Base-by-base conservation (phyloP, 2,113 vertebrate genomes). In the Brachyhypopomus gauderio region DNA sequence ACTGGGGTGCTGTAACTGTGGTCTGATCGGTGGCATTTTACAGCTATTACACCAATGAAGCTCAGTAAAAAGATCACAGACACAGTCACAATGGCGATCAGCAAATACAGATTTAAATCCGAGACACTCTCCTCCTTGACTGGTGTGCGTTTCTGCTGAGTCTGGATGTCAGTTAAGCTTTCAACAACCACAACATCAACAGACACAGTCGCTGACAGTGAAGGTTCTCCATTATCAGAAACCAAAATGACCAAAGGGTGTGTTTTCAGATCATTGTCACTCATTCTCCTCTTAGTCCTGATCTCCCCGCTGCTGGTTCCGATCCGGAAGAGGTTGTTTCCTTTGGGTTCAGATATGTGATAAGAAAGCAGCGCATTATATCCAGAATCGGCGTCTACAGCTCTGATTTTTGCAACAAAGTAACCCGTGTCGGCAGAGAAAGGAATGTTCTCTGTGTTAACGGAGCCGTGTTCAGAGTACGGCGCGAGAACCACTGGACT, bases 221-320 rank as follows among this genome's bases (percentile, higher is more conserved):
- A 77, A 41, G 38, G 70, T 60, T 95, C 91, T 59, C 95, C 94
- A 0, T 89, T 93, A 83, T 95, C 95, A 83, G 0, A 91, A 63
- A 95, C 91, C 77, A 94, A 80, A 22, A 95, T 83, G 0, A 94
- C 88, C 75, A 95, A 86, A 7, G 90, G 94, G 85, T 95, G 93
- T 72, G 91, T 93, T 87, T 92, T 87, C 59, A 89, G 79, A 74
- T 96, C 94, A 0, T 90, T 93, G 84, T 93, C 90, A 83, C 93
- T 91, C 91, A 95, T 80, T 76, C 88, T 87, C 60, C 89, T 88
- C 34, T 85, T 89, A 83, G 89, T 90, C 76, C 89, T 83, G 38
- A 91, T 87, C 84, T 91, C 89, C 22, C 88, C 89, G 1, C 83
- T 89, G 77, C 79, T 90, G 83, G 63, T 90, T 52, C 87, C 84